phyloP scores from a whole-genome alignment of 1,140 invertebrate genomes.

The Cyclargus thomasi region DNA sequence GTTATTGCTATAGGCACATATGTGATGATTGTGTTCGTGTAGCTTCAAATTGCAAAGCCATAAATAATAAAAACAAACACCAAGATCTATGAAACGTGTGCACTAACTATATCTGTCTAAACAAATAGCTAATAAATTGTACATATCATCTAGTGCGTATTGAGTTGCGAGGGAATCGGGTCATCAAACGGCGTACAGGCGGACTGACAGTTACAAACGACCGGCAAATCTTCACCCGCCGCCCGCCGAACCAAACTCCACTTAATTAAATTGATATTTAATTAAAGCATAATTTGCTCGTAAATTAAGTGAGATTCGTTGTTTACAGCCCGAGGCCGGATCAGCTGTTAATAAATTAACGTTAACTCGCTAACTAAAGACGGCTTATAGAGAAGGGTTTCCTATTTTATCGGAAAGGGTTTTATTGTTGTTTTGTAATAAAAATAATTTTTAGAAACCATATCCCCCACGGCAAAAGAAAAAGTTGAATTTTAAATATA shows the following conservation, averaged over 20 bases:
- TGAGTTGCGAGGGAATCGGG: conserved; percentile 13
- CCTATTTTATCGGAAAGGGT: not conserved
- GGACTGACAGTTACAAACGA: conserved; percentile 65
- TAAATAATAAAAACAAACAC: no score
- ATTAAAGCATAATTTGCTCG: conserved; percentile 74
- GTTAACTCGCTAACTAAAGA: conserved; percentile 41
- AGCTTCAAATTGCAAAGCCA: no score
- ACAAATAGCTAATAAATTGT: not conserved
- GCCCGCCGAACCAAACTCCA: conserved; percentile 56
- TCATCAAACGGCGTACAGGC: conserved; percentile 24
- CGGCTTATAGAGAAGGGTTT: not conserved
- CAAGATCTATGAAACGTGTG: no score
- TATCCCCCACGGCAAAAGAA: no score
- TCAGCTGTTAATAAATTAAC: conserved; percentile 74
- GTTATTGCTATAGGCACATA: no score
- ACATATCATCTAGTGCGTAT: conserved; percentile 21
- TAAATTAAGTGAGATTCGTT: conserved; percentile 73
- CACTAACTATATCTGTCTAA: no score
- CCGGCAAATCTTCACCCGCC: conserved; percentile 44
- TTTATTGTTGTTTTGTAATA: not conserved
- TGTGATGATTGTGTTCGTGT: no score
- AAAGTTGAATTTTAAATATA: no score
- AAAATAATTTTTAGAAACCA: no score
- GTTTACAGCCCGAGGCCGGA: conserved; percentile 68
- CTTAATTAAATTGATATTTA: conserved; percentile 76